Percentiles rank a stretch among this genome's conserved stretches.
These are phyloP conservation scores for Opisthocomus hoazin DNA, from an alignment of 2,113 vertebrate species.

Conservation along the genomic window DNA sequence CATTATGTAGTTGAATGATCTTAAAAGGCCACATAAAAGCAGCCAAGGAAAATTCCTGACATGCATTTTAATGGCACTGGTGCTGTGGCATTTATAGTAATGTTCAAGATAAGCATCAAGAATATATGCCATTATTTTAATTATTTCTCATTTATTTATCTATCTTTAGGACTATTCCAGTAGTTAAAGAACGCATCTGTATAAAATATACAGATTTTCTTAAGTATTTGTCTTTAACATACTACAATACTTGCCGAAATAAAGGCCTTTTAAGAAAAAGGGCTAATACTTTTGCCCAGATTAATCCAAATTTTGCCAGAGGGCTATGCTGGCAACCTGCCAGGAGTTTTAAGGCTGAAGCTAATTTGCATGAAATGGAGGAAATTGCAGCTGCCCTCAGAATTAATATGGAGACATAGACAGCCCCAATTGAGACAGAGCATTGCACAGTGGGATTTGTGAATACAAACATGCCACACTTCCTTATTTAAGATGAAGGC, in stretches of 20 bases:
- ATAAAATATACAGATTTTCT: neutral
- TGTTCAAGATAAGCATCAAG: neutral
- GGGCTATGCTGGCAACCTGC: constrained; percentile 3
- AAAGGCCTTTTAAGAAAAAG: constrained; percentile 3
- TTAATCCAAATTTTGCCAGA: constrained; percentile 50
- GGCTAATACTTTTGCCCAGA: constrained; percentile 23
- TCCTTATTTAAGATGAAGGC: constrained; percentile 60
- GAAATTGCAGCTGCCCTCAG: constrained; percentile 59
- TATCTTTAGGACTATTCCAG: neutral
- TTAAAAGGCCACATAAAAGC: constrained; percentile 13
- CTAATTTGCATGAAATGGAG: constrained; percentile 66
- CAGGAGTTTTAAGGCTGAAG: constrained; percentile 43
- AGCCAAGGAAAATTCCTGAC: constrained; percentile 34
- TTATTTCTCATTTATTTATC: neutral
- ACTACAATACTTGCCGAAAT: constrained; percentile 12
- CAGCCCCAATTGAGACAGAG: constrained; percentile 35
- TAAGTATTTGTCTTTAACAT: constrained; percentile 9
- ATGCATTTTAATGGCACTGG: constrained; percentile 33
- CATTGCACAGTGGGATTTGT: constrained; percentile 39
- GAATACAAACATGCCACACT: constrained; percentile 49
- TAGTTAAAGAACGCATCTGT: neutral
- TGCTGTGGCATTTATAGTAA: constrained; percentile 16
- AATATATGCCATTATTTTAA: neutral
- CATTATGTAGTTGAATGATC: constrained; percentile 41
- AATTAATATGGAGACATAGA: constrained; percentile 47